phyloP scores from a whole-genome alignment of 2,888 invertebrate species.

The Drosophila mimica region DNA sequence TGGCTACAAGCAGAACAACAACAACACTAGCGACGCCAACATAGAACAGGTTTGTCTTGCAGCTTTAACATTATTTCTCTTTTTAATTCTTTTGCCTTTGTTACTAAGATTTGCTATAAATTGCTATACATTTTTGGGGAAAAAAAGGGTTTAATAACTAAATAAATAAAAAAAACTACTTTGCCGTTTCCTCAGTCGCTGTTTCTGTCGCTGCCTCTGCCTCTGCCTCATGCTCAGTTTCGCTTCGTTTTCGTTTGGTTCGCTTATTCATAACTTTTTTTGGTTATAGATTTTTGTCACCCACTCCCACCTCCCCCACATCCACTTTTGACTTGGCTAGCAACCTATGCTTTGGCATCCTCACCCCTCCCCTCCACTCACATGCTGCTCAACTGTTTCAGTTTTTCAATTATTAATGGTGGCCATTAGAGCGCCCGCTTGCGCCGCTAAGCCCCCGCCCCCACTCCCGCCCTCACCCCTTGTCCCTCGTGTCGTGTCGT shows the following conservation, averaged over 20 bases:
- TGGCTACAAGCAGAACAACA: slow-evolving; percentile 29
- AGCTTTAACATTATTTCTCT: slow-evolving; percentile 41
- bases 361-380: slow-evolving; percentile 27
- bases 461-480: slow-evolving; percentile 14
- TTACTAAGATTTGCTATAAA: slow-evolving; percentile 5
- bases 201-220: slow-evolving; percentile 9
- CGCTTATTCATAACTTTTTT: slow-evolving; percentile 76
- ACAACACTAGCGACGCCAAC: slow-evolving; percentile 45
- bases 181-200: not conserved
- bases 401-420: slow-evolving; percentile 80
- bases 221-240: slow-evolving; percentile 31
- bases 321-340: slow-evolving; percentile 9
- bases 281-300: slow-evolving; percentile 78
- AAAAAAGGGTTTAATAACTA: not conserved
- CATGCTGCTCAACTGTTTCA: slow-evolving; percentile 76
- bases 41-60: slow-evolving; percentile 76
- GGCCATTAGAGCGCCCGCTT: slow-evolving; percentile 73
- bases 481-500: slow-evolving; percentile 32
- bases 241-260: slow-evolving; percentile 59
- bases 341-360: slow-evolving; percentile 32
- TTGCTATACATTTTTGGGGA: slow-evolving; percentile 1
- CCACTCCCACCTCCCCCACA: slow-evolving; percentile 26
- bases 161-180: not conserved
- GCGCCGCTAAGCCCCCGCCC: slow-evolving; percentile 13
- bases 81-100: slow-evolving; percentile 14